Conservation (phyloP, 1,140 invertebrate species). For the Anastatus disparis region DNA sequence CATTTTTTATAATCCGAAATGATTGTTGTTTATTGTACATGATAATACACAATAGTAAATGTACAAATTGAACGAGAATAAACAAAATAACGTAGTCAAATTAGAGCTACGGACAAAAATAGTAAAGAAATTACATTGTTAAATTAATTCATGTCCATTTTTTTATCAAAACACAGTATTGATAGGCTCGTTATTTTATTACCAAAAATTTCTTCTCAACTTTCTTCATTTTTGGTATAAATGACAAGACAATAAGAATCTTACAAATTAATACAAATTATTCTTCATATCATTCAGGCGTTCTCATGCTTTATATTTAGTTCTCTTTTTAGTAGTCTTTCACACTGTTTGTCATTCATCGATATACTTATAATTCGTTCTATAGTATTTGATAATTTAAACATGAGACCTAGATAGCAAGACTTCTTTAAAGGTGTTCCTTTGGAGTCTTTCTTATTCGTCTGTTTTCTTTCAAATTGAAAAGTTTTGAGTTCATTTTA, state of each 20-base stretch:
- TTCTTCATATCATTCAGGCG: constrained; percentile 26
- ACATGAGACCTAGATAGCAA: constrained; percentile 33
- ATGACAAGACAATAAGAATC: constrained; percentile 31
- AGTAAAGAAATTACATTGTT: constrained; percentile 20
- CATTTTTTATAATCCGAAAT: too few species aligned
- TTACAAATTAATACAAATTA: constrained; percentile 37
- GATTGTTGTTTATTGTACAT: constrained; percentile 38
- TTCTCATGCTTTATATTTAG: constrained; percentile 22
- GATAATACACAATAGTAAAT: constrained; percentile 37
- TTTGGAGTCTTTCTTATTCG: constrained; percentile 23
- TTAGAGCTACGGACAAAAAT: constrained; percentile 23
- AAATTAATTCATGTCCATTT: neutral
- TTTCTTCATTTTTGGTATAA: constrained; percentile 26
- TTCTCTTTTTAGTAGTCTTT: constrained; percentile 31
- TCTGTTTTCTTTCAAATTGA: constrained; percentile 12
- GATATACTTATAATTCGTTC: constrained; percentile 31
- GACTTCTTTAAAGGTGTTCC: constrained; percentile 27
- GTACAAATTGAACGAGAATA: constrained; percentile 32
- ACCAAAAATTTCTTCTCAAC: constrained; percentile 17
- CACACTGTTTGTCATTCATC: constrained; percentile 30
- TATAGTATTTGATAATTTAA: constrained; percentile 32
- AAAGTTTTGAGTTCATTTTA: constrained; percentile 31
- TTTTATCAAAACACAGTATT: constrained; percentile 10
- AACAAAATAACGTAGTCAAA: constrained; percentile 11
- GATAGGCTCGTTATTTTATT: constrained; percentile 8